Evolutionary conservation across 2,888 invertebrate genomes (phyloP).

Genomic region (Acanthosoma haemorrhoidale): DNA sequence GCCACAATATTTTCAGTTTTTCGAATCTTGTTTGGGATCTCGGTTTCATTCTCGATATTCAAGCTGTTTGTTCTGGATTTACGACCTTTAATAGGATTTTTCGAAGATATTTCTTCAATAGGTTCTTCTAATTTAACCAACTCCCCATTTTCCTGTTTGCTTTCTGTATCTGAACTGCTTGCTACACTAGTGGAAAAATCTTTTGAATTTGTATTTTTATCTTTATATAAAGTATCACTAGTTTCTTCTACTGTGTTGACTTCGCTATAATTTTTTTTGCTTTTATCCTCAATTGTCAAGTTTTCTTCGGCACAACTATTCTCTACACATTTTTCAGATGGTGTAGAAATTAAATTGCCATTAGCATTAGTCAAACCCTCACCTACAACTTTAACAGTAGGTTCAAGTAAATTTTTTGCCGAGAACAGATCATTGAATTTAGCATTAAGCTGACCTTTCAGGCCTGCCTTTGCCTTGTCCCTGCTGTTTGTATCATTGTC

Average conservation of each 20-base stretch:
- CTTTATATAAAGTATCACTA: background rate
- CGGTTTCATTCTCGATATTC: conserved; percentile 20
- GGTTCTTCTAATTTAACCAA: background rate
- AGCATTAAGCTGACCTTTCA: conserved; percentile 18
- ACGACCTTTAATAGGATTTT: background rate
- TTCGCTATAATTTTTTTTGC: background rate
- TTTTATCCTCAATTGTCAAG: background rate
- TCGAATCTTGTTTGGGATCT: conserved; percentile 32
- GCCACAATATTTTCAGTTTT: conserved; percentile 43
- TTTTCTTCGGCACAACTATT: background rate
- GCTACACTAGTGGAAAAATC: conserved; percentile 25
- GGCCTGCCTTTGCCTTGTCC: background rate
- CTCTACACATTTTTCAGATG: background rate
- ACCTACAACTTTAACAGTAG: background rate
- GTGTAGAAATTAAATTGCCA: background rate
- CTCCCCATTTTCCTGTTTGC: conserved; percentile 27
- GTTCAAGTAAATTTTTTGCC: conserved; percentile 29
- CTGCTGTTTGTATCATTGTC: conserved; percentile 22
- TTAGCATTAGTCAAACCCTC: background rate
- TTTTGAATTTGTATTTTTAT: background rate
- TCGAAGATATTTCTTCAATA: background rate
- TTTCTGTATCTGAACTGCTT: conserved; percentile 28
- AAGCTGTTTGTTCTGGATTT: conserved; percentile 31
- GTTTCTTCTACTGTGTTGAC: background rate
- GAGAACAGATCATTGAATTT: conserved; percentile 32